These are phyloP conservation scores for Sphaerodactylus townsendi DNA, from an alignment of 2,113 vertebrate species.

Conservation along the genomic window DNA sequence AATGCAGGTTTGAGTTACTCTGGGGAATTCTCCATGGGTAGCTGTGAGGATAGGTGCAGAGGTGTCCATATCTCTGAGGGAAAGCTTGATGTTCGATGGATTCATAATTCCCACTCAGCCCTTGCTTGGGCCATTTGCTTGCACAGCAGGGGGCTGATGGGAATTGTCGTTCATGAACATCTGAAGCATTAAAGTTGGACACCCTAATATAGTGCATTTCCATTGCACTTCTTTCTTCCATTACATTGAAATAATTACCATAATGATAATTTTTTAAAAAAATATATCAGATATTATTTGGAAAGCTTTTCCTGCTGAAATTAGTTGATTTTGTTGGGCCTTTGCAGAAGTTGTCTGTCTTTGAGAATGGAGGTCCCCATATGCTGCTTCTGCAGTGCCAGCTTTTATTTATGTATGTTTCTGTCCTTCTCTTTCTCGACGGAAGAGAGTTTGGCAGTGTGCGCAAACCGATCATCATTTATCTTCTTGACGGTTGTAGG, in stretches of 20 bases:
- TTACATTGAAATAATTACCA: constrained; percentile 31
- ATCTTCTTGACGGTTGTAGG: neutral
- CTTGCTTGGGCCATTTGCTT: no score
- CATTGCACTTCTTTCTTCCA: constrained; percentile 39
- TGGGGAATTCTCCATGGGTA: no score
- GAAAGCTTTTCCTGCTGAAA: neutral
- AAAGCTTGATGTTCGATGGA: no score
- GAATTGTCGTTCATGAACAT: no score
- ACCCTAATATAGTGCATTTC: neutral
- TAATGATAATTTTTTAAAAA: no score
- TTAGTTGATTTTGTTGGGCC: constrained; percentile 34
- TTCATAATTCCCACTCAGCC: no score
- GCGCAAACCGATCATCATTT: neutral
- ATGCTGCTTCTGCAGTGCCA: neutral
- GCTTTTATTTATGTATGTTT: neutral
- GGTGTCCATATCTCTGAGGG: no score
- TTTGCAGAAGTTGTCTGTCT: constrained; percentile 35
- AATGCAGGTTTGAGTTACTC: neutral
- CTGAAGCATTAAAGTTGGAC: no score
- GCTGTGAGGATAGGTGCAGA: no score
- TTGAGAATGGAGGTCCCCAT: constrained; percentile 3
- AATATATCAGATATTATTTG: constrained; percentile 11
- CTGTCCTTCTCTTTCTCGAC: neutral
- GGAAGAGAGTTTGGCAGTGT: neutral
- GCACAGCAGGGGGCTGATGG: no score